These are phyloP conservation scores for Cynopterus sphinx DNA, from an alignment of 2,797 vertebrate species.

Conservation along the genomic window DNA sequence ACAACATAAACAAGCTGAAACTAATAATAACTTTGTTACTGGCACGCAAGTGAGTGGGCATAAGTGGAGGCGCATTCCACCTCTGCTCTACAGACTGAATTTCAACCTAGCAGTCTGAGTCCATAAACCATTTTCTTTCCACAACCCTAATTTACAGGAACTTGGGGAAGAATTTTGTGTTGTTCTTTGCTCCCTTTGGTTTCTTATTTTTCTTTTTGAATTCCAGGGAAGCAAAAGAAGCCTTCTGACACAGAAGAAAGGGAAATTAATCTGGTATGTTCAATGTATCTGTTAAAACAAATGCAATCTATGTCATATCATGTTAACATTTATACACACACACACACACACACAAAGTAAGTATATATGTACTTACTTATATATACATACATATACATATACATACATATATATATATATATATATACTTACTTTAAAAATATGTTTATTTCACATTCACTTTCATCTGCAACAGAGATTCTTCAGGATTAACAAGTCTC, in stretches of 20 bases:
- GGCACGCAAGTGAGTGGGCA: rapidly evolving
- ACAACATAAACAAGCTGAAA: not conserved
- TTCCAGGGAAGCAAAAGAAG: conserved; percentile 60
- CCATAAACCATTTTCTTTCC: not conserved
- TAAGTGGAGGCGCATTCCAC: not conserved
- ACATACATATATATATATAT: not conserved
- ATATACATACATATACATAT: not conserved
- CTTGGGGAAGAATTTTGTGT: not conserved
- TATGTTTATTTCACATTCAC: not conserved
- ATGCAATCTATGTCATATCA: not conserved
- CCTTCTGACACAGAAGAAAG: conserved; percentile 34
- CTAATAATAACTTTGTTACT: rapidly evolving
- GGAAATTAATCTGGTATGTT: conserved; percentile 58
- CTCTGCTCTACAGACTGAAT: not conserved
- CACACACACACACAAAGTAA: too few relatives aligned
- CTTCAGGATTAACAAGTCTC: not conserved
- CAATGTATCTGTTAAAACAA: not conserved
- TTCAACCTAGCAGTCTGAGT: not conserved
- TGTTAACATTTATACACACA: not conserved
- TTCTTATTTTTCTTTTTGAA: conserved; percentile 34
- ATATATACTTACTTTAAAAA: not conserved
- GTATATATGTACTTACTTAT: too few relatives aligned
- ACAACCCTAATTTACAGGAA: not conserved
- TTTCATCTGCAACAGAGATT: not conserved
- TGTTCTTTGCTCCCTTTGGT: conserved; percentile 14